phyloP scores from a whole-genome alignment of 2,888 invertebrate genomes.

The Rotaria sp. region DNA sequence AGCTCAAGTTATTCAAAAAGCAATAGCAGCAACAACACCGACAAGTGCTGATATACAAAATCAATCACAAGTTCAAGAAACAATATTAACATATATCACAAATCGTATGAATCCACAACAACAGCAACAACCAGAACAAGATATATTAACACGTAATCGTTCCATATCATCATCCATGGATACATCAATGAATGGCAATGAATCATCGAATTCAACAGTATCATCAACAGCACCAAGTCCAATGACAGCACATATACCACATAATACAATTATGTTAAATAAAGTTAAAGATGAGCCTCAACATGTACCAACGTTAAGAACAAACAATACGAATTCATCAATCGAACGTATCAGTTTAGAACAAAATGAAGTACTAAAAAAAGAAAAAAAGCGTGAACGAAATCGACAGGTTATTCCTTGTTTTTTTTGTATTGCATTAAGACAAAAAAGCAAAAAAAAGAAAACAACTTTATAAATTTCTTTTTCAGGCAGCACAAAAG shows the following conservation, averaged over 20 bases:
- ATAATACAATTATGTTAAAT: conserved; percentile 1
- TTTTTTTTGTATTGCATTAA: too few relatives aligned
- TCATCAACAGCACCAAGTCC: too few relatives aligned
- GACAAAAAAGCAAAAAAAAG: too few relatives aligned
- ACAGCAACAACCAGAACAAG: not conserved
- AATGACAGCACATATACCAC: not conserved
- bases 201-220: not conserved
- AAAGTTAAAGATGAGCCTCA: conserved; percentile 1
- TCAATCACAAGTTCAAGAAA: not conserved
- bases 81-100: not conserved
- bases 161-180: not conserved
- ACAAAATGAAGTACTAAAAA: not conserved
- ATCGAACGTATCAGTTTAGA: not conserved
- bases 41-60: not conserved
- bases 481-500: conserved; percentile 33
- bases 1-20: not conserved
- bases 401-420: not conserved
- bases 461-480: too few relatives aligned
- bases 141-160: not conserved
- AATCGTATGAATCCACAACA: not conserved
- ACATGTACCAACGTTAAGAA: not conserved
- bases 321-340: not conserved
- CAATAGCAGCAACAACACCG: not conserved
- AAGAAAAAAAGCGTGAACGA: conserved; percentile 20
- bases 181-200: not conserved